Evolutionary conservation across 2,888 invertebrate genomes (phyloP), one percentile per base, ranked within the genome.

Genomic region (Electrophaes corylata): DNA sequence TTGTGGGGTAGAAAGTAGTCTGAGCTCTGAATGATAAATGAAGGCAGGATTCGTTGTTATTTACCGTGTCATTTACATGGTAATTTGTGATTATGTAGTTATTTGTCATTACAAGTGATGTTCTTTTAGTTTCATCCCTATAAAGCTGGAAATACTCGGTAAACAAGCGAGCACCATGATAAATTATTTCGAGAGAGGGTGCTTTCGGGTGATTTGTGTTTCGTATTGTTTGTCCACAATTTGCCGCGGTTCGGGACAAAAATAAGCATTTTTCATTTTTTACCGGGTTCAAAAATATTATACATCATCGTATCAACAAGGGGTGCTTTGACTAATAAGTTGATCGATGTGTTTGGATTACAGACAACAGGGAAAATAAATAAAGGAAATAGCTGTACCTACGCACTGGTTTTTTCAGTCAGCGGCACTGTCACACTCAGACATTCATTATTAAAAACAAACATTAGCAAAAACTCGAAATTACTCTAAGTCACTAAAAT

Each of bases 161-260:
- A 61, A 62, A 66, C 65, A 63, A 66, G 57, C 59, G 54, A 52
- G 46, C n/a, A 23, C 40, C 46, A 62, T 51, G 60, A 61, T 67
- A 67, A 67, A 67, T 67, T 67, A 66, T 64, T 57, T 48, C 57
- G 46, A 14, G 37, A 63, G 63, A 59, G 62, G 64, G 56, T 62
- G 59, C 56, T 61, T 60, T 48, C 60, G 50, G 53, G 52, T 64
- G 67, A 69, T 69, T 67, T 69, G 66, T 69, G 67, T 64, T 60
- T 48, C 50, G 54, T 56, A 56, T 58, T 61, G 55, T 62, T 59
- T 60, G 62, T 60, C 53, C 55, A 59, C 64, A 57, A 56, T 56
- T 64, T 57, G 46, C 44, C 44, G 48, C 49, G 57, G 45, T 49
- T 49, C 49, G 37, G 44, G 49, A 33, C 37, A 48, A 48, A 50